These are phyloP conservation scores for Cosmia pyralina DNA, from an alignment of 2,888 invertebrate genomes.

Conservation along the genomic window DNA sequence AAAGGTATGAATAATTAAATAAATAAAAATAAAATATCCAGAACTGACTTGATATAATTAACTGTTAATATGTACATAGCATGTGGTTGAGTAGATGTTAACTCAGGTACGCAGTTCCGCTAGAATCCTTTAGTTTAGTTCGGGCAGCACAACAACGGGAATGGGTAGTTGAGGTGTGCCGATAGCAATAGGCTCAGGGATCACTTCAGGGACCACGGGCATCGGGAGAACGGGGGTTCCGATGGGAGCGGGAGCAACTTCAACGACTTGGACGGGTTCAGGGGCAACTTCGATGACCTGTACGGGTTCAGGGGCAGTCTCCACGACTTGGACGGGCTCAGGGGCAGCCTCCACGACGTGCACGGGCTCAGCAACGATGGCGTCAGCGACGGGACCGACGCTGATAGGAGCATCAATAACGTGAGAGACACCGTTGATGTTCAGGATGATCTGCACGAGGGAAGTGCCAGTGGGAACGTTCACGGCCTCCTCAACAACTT, in stretches of 20 bases:
- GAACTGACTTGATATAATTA: conserved; percentile 41
- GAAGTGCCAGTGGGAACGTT: conserved; percentile 52
- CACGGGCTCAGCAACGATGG: conserved; percentile 21
- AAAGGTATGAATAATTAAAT: neutral
- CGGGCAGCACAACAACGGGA: conserved; percentile 43
- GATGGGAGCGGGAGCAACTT: conserved; percentile 29
- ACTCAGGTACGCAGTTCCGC: conserved; percentile 27
- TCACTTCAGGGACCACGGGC: neutral
- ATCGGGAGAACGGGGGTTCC: conserved; percentile 37
- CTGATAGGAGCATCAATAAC: conserved; percentile 48
- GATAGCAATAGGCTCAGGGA: conserved; percentile 41
- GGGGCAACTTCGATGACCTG: conserved; percentile 38
- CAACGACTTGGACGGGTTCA: conserved; percentile 34
- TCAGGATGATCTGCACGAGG: conserved; percentile 74
- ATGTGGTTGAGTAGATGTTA: conserved; percentile 21
- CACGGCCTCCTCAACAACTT: conserved; percentile 21
- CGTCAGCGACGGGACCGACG: conserved; percentile 9
- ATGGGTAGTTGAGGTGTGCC: conserved; percentile 47
- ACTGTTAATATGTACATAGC: conserved; percentile 11
- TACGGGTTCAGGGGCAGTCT: conserved; percentile 39
- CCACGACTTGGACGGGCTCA: conserved; percentile 23
- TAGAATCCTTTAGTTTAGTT: conserved; percentile 40
- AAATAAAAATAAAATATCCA: conserved; percentile 14
- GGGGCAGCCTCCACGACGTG: conserved; percentile 22
- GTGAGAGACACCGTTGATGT: conserved; percentile 65